Evolutionary conservation across 2,888 invertebrate genomes (phyloP), one percentile per base, ranked within the genome.

Genomic region (Acanthococcus lagerstroemiae): DNA sequence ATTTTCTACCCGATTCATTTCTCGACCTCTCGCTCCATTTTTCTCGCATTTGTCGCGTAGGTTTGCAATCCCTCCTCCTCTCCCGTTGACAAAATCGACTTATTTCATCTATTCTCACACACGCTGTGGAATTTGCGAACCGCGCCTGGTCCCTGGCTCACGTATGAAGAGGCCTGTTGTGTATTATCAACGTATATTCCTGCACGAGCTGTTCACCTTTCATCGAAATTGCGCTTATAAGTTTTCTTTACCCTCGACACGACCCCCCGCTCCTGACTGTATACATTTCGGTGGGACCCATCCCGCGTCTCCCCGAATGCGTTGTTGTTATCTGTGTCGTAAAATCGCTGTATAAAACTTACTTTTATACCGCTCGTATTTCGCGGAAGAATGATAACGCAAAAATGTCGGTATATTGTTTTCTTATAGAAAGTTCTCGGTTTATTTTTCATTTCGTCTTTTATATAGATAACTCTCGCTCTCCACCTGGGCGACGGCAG

Each of bases 371-470:
- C 37, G 15, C 7, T 15, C 57, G 45, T 45, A 37, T 25, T 57
- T n/a, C 37, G 15, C 57, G 24, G 25, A 45, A 27, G 45, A 57
- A 57, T 44, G 57, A 57, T 37, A 57, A 37, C 21, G 57, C 37
- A 45, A 57, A 57, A 57, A 57, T 57, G 57, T 57, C 37, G 57
- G 57, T 57, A 57, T 57, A 57, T 57, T 57, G 57, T 57, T 57
- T 57, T 57, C 57, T 57, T 57, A 57, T 57, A 57, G 37, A 57
- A 57, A 57, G 57, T 57, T 57, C 45, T 57, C 21, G 45, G 57
- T 57, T 57, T 57, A 57, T 57, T 57, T 57, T 57, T 57, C 57
- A 57, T 57, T 57, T 57, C 45, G 25, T 26, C 25, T 57, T 44
- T 57, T 45, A 57, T 57, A 45, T 45, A 56, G 15, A 17, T 6